Base-by-base conservation (phyloP, 2,888 invertebrate species). In the Netelia fuscicornis region DNA sequence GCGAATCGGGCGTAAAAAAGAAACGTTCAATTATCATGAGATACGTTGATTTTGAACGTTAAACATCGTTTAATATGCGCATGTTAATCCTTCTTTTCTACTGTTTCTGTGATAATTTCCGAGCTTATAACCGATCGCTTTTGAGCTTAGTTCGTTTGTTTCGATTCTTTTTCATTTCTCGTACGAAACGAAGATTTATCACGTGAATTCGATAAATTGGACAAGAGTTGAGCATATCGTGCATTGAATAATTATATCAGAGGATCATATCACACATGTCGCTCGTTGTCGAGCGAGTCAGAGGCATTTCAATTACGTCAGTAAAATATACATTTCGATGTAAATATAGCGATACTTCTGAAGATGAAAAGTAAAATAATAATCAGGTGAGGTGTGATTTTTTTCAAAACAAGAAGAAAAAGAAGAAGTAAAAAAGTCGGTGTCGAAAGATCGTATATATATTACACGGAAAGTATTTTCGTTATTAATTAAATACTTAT, bases 401-500 rank as follows among this genome's bases (percentile, higher is more conserved):
- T 30, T 30, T 30, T 30, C 30, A 30, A 30, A 30, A 30, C 30
- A 30, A 30, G 30, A 30, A 2, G 5, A 30, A 30, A 30, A 30
- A 30, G 30, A 30, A 1, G 11, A 37, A 60, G 10, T 2, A 52
- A 62, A 48, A 60, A 67, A 67, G 48, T 67, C 23, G 23, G 65
- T 74, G 48, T 56, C 74, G 60, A 48, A 58, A 44, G 56, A 80
- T 74, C 48, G 30, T 68, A 58, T 58, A 58, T 20, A 72, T 44
- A 37, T 48, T 72, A 76, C 52, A 72, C 60, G 80, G 79, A 85
- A 85, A 85, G 79, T 82, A 82, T 85, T 82, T 85, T 85, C 82
- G 58, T 82, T 85, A 79, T 75, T 56, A 54, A 78, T 74, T 67
- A 48, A 77, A 85, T 71, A 85, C 85, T 85, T 68, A 72, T 78